Percentiles rank a stretch among this genome's conserved stretches.
Evolutionary conservation across 1,140 invertebrate genomes (phyloP).

Genomic region (Drosophila trapezifrons): DNA sequence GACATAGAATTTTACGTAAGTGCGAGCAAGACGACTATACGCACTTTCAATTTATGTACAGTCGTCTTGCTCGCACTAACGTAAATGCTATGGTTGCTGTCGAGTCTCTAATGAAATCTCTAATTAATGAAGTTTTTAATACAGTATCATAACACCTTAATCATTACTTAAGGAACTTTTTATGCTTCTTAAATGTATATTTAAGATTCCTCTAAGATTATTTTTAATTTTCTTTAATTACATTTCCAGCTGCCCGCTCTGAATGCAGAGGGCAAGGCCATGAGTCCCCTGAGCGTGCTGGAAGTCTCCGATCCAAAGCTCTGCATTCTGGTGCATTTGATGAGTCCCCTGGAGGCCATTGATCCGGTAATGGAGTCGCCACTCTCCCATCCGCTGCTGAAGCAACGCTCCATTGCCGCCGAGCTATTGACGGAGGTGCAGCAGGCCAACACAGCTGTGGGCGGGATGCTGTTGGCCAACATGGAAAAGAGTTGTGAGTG

Average conservation of each 20-base stretch:
- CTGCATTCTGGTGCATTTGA: constrained; percentile 93
- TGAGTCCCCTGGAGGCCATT: constrained; percentile 93
- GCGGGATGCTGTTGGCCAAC: constrained; percentile 93
- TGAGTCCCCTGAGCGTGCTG: constrained; percentile 89
- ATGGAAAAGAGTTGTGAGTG: constrained; percentile 92
- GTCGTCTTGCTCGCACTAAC: too few species aligned
- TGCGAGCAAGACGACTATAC: too few species aligned
- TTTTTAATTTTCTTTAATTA: neutral
- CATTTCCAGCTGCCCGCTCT: constrained; percentile 84
- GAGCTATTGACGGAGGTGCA: constrained; percentile 91
- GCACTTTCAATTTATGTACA: too few species aligned
- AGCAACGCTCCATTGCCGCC: constrained; percentile 90
- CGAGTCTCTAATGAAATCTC: too few species aligned
- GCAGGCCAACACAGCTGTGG: constrained; percentile 88
- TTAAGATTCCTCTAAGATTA: neutral
- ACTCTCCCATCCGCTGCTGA: constrained; percentile 88
- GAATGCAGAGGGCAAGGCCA: constrained; percentile 85
- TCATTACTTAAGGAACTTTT: too few species aligned
- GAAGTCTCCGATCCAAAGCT: constrained; percentile 95
- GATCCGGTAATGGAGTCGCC: constrained; percentile 93
- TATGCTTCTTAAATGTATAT: neutral
- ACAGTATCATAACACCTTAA: too few species aligned
- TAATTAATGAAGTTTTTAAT: too few species aligned
- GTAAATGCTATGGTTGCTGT: too few species aligned
- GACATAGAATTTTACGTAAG: too few species aligned